Conservation (phyloP, 1,140 invertebrate species). For the Caenorhabditis remanei region DNA sequence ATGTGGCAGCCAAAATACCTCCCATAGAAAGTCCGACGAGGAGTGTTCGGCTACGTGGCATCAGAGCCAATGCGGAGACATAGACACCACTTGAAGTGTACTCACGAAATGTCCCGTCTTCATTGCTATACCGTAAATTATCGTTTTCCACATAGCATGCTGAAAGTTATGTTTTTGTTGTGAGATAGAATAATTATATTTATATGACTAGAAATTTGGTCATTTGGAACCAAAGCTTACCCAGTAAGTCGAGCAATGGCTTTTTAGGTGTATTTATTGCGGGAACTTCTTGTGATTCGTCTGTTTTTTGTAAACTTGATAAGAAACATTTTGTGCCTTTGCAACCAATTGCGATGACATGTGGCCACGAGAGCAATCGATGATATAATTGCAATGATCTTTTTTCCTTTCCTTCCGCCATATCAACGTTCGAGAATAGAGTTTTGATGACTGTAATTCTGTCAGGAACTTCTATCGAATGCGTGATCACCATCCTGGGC, state of each 20-base stretch:
- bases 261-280: neutral
- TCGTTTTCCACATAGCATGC: neutral
- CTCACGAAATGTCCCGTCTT: neutral
- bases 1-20: neutral
- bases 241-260: neutral
- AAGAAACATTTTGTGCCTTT: neutral
- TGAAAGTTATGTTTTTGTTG: neutral
- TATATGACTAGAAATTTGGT: no score
- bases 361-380: neutral
- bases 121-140: neutral
- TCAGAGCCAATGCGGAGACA: neutral
- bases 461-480: neutral
- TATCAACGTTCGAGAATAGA: neutral
- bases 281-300: neutral
- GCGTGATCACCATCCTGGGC: neutral
- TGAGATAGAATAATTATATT: neutral
- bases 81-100: neutral
- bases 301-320: neutral
- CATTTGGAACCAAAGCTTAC: neutral
- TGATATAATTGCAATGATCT: neutral
- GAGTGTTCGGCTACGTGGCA: neutral
- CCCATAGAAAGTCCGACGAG: neutral
- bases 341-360: neutral
- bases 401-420: neutral
- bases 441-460: conserved; percentile 8